Percentiles rank a stretch among this genome's conserved stretches.
These are phyloP conservation scores for Cephalopachus bancanus DNA, from an alignment of 2,797 vertebrate genomes.

Conservation along the genomic window DNA sequence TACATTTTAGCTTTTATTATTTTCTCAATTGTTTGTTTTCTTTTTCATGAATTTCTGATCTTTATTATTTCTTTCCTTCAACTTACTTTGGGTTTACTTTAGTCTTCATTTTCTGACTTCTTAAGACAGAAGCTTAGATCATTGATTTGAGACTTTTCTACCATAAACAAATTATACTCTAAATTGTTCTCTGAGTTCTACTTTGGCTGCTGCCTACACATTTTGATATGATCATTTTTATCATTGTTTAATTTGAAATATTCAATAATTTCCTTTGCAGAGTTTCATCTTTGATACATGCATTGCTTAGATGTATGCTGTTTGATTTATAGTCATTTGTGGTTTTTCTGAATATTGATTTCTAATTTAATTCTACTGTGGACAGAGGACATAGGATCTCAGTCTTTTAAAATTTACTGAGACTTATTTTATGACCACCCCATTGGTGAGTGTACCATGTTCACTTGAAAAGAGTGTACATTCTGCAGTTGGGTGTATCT, in stretches of 20 bases:
- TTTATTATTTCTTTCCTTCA: neutral
- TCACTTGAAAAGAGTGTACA: neutral
- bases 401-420: neutral
- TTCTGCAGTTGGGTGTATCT: neutral
- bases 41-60: neutral
- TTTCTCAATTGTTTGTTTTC: slow-evolving; percentile 1
- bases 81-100: neutral
- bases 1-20: slow-evolving; percentile 1
- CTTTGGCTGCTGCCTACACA: neutral
- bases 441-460: neutral
- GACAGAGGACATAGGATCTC: neutral
- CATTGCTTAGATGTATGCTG: neutral
- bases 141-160: neutral
- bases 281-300: slow-evolving; percentile 1
- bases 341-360: neutral
- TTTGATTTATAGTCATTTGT: neutral
- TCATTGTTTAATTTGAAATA: slow-evolving; percentile 23
- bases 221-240: slow-evolving; percentile 11
- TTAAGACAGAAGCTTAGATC: neutral
- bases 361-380: neutral
- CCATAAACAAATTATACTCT: neutral
- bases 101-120: neutral
- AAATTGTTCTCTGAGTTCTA: neutral
- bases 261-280: slow-evolving; percentile 11
- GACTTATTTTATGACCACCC: neutral